Evolutionary conservation across 2,797 vertebrate genomes (phyloP), one percentile per base, ranked within the genome.

Genomic region (Myiothlypis chrysogaster): DNA sequence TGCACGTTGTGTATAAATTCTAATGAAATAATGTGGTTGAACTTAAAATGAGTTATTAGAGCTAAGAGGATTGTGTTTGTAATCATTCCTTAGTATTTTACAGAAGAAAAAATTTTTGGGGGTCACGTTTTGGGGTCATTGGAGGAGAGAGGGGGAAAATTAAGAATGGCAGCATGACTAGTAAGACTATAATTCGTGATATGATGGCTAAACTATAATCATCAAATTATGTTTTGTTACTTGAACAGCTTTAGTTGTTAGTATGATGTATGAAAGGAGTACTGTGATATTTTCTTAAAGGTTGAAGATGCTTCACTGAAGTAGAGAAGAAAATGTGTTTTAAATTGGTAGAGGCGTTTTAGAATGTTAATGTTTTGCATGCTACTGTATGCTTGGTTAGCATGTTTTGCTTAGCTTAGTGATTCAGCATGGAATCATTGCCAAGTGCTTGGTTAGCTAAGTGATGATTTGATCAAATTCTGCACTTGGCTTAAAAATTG

Each of bases 81-180:
- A 44, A 44, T 53, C 56, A 32, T 49, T 83, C 22, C 1, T 24
- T 20, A 56, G 8, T 80, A 60, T 50, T 83, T 15, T 24, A 37
- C 22, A 14, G 9, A 12, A 39, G 35, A 30, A 49, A 39, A 52
- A 75, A 12, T 18, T n/a, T n/a, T n/a, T n/a, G n/a, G n/a, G n/a
- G n/a, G 57, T 22, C 5, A 30, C 0, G 0, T 55, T 70, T 61
- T 25, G 32, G 4, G 0, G 11, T 19, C 72, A 64, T 77, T 73
- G 81, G 28, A 68, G 34, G 57, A 16, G 23, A 60, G 34, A 37
- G 19, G 14, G 21, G 20, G 34, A 79, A 70, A 86, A 52, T 34
- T 27, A 47, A 50, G 9, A 41, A 7, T 50, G 34, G 64, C 61
- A 46, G 4, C 6, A 28, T 77, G 20, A 66, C 25, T 83, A 30